Evolutionary conservation across 2,888 invertebrate genomes (phyloP).

Genomic region (Flexamia atlantica): DNA sequence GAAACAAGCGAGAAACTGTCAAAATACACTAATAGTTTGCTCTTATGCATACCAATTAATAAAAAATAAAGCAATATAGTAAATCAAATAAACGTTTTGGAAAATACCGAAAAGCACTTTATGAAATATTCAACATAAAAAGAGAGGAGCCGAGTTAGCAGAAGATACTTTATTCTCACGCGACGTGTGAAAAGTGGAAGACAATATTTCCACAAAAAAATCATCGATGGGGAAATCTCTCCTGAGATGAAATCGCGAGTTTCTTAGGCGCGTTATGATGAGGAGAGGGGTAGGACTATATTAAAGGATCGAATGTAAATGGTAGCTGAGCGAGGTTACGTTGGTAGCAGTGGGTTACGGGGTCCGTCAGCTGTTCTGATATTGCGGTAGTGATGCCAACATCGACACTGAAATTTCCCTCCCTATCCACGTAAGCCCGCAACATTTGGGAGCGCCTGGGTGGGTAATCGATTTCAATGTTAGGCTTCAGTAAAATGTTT

Average conservation of each 20-base stretch:
- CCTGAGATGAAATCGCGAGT: slow-evolving; percentile 22
- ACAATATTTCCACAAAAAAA: slow-evolving; percentile 17
- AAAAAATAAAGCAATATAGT: too few relatives aligned
- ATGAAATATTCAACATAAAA: slow-evolving; percentile 32
- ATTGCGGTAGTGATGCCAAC: slow-evolving; percentile 51
- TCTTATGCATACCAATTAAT: too few relatives aligned
- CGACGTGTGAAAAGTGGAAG: slow-evolving; percentile 16
- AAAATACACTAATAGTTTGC: too few relatives aligned
- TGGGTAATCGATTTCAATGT: slow-evolving; percentile 36
- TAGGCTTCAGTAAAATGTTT: slow-evolving; percentile 44
- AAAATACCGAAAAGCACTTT: not conserved
- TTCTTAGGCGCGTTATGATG: slow-evolving; percentile 35
- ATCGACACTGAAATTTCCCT: slow-evolving; percentile 20
- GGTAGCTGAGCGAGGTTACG: slow-evolving; percentile 45
- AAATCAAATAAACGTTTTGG: not conserved
- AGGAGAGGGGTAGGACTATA: slow-evolving; percentile 26
- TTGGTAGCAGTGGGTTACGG: slow-evolving; percentile 54
- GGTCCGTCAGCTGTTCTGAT: slow-evolving; percentile 58
- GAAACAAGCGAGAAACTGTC: too few relatives aligned
- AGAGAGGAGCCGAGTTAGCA: slow-evolving; percentile 3
- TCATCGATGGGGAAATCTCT: slow-evolving; percentile 30
- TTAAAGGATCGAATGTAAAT: slow-evolving; percentile 57
- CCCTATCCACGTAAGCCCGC: slow-evolving; percentile 9
- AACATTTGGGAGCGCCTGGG: slow-evolving; percentile 23
- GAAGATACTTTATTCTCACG: slow-evolving; percentile 21